These are phyloP conservation scores for Agonopterix alstromeriana DNA, from an alignment of 2,888 invertebrate genomes.

Conservation along the genomic window DNA sequence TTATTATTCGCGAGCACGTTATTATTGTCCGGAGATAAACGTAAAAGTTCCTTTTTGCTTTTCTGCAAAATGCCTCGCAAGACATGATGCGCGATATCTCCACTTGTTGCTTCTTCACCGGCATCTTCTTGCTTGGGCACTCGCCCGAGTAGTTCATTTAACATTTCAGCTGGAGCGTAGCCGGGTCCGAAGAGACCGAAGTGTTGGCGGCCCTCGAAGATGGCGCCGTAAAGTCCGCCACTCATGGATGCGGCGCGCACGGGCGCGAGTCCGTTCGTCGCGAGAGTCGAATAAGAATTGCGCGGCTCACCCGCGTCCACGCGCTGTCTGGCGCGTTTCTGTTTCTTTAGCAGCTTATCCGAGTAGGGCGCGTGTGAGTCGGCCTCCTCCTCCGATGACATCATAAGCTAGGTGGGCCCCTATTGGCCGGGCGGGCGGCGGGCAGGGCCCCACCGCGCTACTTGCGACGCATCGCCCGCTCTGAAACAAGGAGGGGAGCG, in stretches of 20 bases:
- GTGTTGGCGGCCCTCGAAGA: slow-evolving; percentile 88
- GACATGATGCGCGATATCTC: slow-evolving; percentile 87
- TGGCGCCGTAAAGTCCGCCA: slow-evolving; percentile 91
- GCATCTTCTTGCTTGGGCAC: slow-evolving; percentile 83
- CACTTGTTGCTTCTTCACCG: slow-evolving; percentile 69
- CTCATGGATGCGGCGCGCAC: slow-evolving; percentile 87
- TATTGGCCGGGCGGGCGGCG: slow-evolving; percentile 86
- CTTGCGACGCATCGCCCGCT: slow-evolving; percentile 70
- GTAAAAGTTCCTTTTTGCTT: slow-evolving; percentile 88
- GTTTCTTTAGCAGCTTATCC: slow-evolving; percentile 94
- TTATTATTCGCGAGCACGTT: slow-evolving; percentile 76
- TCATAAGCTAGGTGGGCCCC: slow-evolving; percentile 90
- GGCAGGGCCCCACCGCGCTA: slow-evolving; percentile 73
- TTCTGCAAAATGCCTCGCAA: slow-evolving; percentile 93
- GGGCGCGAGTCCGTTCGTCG: slow-evolving; percentile 74
- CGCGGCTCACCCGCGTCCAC: slow-evolving; percentile 97
- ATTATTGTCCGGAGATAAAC: slow-evolving; percentile 77
- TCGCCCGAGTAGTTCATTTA: slow-evolving; percentile 91
- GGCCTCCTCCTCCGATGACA: slow-evolving; percentile 98
- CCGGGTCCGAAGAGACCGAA: slow-evolving; percentile 90
- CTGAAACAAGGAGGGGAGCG: slow-evolving; percentile 68
- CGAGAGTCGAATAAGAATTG: slow-evolving; percentile 88
- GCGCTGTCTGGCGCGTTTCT: slow-evolving; percentile 95
- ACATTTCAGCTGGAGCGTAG: slow-evolving; percentile 93
- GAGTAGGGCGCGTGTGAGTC: slow-evolving; percentile 95